Evolutionary conservation across 1,140 invertebrate genomes (phyloP), one percentile per base, ranked within the genome.

Genomic region (Cotesia vestalis): DNA sequence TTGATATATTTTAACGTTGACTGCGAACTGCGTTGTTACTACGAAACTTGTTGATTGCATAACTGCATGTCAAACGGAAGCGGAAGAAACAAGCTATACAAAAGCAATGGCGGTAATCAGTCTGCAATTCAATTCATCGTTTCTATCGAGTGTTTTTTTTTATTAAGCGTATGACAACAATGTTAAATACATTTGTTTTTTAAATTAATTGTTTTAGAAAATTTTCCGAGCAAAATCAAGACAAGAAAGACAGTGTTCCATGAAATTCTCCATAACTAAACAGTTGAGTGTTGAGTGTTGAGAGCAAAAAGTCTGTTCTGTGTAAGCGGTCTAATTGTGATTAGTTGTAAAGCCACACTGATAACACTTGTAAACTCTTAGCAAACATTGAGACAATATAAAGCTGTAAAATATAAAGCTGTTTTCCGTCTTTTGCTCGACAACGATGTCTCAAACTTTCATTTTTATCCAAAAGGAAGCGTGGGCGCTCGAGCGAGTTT

Each of bases 401-500:
- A 20, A 34, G 59, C 59, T 34, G 9, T 61, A 8, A 40, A 35
- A 14, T n/a, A n/a, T n/a, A 17, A 17, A 17, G 17, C 17, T n/a
- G 12, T 64, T 71, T 63, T 53, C 61, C 6, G 59, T 71, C 62
- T 55, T 12, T 63, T 12, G 6, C 9, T 11, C 27, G 4, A 53
- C 59, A 17, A 61, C 35, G 68, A 69, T 35, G 36, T 46, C 66
- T 64, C 35, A 72, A 72, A 72, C 71, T 72, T 72, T 72, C 71
- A 72, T 72, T 72, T 72, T 72, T 72, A 72, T 66, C 61, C 63
- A 36, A 63, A 35, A 63, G 53, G 73, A 71, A 71, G 73, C 73
- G 73, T 74, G 73, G 73, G 73, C 73, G 73, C 66, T 64, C 60
- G 69, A 74, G 73, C 73, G 69, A 74, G 73, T 74, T 74, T 71